Evolutionary conservation across 2,797 vertebrate genomes (phyloP).

Genomic region (Leptodactylus fallax): DNA sequence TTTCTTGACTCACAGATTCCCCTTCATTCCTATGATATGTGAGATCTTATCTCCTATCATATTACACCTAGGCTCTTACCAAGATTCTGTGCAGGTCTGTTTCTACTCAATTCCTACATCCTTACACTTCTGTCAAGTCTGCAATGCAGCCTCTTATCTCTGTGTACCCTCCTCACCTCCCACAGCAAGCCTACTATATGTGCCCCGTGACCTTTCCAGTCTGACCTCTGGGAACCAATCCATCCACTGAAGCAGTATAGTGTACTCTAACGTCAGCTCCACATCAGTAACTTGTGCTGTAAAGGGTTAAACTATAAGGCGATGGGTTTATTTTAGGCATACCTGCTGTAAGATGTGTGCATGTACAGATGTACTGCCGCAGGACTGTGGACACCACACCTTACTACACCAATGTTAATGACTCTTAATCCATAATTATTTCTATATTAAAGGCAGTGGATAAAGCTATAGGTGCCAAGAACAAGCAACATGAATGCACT

Average conservation of each 20-base stretch:
- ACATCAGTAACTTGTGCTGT: not conserved
- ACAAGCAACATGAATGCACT: too few species aligned
- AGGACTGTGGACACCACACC: not conserved
- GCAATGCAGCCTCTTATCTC: slow-evolving; percentile 1
- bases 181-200: not conserved
- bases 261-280: not conserved
- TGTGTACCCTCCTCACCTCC: not conserved
- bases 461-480: too few species aligned
- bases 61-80: not conserved
- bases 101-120: not conserved
- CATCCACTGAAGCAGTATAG: not conserved
- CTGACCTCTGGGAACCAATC: not conserved
- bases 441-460: not conserved
- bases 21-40: not conserved
- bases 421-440: not conserved
- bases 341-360: not conserved
- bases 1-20: not conserved
- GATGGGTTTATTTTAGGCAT: not conserved
- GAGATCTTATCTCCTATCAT: slow-evolving; percentile 31
- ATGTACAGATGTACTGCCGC: not conserved
- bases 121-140: slow-evolving; percentile 7
- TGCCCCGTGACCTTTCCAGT: not conserved
- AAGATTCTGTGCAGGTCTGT: not conserved
- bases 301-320: not conserved
- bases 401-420: not conserved